A percentile compares a stretch with the other conserved stretches of the same genome.
phyloP scores from a whole-genome alignment of 2,113 vertebrate species.

The Siphamia tubifer region DNA sequence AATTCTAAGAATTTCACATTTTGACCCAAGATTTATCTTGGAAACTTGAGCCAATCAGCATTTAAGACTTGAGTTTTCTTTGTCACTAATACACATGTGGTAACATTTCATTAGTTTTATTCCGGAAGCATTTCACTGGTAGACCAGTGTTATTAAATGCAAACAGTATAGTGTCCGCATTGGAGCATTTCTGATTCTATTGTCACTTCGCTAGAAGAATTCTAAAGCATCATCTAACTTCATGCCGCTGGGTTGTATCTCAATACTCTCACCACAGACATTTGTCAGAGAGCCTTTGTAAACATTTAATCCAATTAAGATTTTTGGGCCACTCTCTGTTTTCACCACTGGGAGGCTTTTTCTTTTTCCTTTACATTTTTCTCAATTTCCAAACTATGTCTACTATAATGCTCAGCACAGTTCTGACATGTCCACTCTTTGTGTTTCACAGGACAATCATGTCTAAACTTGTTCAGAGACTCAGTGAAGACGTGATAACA shows the following conservation, averaged over 20 bases:
- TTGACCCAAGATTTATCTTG: too few relatives aligned
- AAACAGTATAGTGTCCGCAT: too few relatives aligned
- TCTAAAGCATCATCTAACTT: too few relatives aligned
- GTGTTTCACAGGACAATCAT: neutral
- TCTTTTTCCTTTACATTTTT: neutral
- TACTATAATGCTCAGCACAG: neutral
- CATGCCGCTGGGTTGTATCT: neutral
- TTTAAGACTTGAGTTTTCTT: too few relatives aligned
- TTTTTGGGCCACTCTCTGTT: constrained; percentile 1
- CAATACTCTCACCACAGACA: constrained; percentile 13
- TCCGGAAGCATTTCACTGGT: too few relatives aligned
- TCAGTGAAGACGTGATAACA: neutral
- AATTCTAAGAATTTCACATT: too few relatives aligned
- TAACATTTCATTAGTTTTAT: too few relatives aligned
- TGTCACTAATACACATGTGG: too few relatives aligned
- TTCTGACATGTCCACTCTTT: neutral
- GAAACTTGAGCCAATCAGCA: too few relatives aligned
- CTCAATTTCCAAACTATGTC: neutral
- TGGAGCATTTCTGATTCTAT: too few relatives aligned
- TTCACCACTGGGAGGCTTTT: constrained; percentile 19
- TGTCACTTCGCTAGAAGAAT: too few relatives aligned
- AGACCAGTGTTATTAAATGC: too few relatives aligned
- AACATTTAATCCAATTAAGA: neutral
- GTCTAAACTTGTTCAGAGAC: neutral
- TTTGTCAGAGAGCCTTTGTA: constrained; percentile 3